Evolutionary conservation across 2,888 invertebrate species (phyloP), one percentile per base, ranked within the genome.

Genomic region (Conchocele bisecta): DNA sequence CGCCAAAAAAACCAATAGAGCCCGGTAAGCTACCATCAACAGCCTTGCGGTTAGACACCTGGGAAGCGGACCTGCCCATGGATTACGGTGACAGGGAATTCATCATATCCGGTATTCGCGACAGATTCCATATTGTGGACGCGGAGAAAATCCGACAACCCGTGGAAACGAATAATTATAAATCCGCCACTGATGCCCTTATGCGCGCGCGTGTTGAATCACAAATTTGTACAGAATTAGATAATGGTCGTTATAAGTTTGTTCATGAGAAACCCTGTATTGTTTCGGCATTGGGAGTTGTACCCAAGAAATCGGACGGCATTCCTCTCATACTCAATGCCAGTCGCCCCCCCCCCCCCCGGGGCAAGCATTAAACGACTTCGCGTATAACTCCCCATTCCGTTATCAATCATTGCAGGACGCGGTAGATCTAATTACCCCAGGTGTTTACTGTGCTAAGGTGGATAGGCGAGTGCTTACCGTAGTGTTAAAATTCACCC

Each of bases 301-400:
- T 20, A 69, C 58, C 33, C n/a, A n/a, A n/a, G n/a, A n/a, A n/a
- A n/a, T n/a, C n/a, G n/a, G n/a, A n/a, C n/a, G n/a, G n/a, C n/a
- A n/a, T n/a, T n/a, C n/a, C n/a, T n/a, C n/a, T n/a, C n/a, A n/a
- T n/a, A n/a, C n/a, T n/a, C n/a, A n/a, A n/a, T n/a, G n/a, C n/a
- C n/a, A n/a, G n/a, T n/a, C n/a, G n/a, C n/a, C n/a, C n/a, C n/a
- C n/a, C n/a, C n/a, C n/a, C n/a, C n/a, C n/a, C n/a, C n/a, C n/a
- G n/a, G n/a, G n/a, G n/a, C n/a, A n/a, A n/a, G 41, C 61, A 26
- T 31, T 60, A 1, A 68, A 61, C 50, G 50, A 60, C 60, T 68
- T 59, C 20, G 31, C 68, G 3, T 17, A 35, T 2, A 61, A 33
- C 13, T 28, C 35, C 17, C 37, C 28, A 20, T 54, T 60, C 17